Base-by-base conservation (phyloP, 2,797 vertebrate genomes). In the Poeciliopsis presidionis region DNA sequence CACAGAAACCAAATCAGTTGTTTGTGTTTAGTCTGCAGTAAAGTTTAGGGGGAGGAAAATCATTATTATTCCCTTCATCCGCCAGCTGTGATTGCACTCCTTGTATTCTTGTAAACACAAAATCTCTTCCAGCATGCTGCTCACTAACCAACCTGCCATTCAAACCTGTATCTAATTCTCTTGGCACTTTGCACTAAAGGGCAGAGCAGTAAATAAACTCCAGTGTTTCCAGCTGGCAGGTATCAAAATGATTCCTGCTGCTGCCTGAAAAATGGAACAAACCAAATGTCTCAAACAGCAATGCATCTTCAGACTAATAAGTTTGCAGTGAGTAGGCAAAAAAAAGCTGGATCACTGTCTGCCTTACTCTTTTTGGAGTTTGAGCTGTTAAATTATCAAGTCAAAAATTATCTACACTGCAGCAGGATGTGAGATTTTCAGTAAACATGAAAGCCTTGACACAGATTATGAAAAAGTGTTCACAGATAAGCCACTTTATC, bases 31-130 rank as follows among this genome's bases (percentile, higher is more conserved):
- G 11, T 63, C 22, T 33, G 39, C 45, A 47, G 13, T 47, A 36
- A 36, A 5, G 22, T 72, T 72, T 39, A 76, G 47, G 36, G 20
- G 13, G 59, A 33, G 8, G 2, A 30, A 61, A 25, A 72, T 47
- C 22, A 36, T 46, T 8, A 72, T 77, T 59, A 72, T 47, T 77
- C 41, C 45, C 41, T 55, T 72, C 14, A 72, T 45, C 76, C 25
- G 65, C 22, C 49, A 30, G 49, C 69, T 41, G 28, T 85, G 75
- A 74, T 73, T 74, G 65, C 76, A 65, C 76, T 87, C 65, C 73
- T 77, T 84, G 72, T 76, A 83, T 85, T 53, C 63, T 76, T 85
- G 70, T 76, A 83, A 85, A 87, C 73, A 81, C 75, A 77, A 71
- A 65, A 33, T 82, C 76, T 81, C 73, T 79, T 76, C 82, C 74